phyloP scores from a whole-genome alignment of 2,113 vertebrate species.

The Triplophysa rosa region DNA sequence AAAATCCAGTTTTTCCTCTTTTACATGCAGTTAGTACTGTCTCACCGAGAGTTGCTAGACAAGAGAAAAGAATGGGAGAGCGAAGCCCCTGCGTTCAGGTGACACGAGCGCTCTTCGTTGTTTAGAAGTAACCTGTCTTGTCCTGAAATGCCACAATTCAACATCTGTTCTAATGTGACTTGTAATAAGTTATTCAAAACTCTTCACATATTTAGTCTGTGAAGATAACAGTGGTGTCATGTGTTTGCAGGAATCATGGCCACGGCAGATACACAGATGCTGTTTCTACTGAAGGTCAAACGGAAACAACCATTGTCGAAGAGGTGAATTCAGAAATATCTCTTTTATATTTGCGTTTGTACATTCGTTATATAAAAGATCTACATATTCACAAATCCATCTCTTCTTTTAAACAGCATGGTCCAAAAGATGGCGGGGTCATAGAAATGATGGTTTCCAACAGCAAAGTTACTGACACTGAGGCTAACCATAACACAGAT shows the following conservation, averaged over 20 bases:
- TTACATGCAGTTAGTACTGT: constrained; percentile 63
- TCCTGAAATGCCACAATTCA: no score
- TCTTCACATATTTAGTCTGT: neutral
- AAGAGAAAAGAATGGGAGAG: constrained; percentile 72
- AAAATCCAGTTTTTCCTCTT: constrained; percentile 16
- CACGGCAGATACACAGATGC: constrained; percentile 60
- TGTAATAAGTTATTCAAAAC: no score
- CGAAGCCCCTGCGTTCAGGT: constrained; percentile 71
- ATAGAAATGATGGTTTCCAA: constrained; percentile 55
- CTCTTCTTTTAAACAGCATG: constrained; percentile 36
- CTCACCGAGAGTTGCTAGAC: constrained; percentile 70
- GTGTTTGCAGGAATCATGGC: constrained; percentile 63
- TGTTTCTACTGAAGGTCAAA: constrained; percentile 40
- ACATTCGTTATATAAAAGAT: neutral
- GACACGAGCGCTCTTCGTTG: neutral
- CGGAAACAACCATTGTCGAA: constrained; percentile 45
- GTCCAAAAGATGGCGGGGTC: constrained; percentile 56
- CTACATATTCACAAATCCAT: neutral
- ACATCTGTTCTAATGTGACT: no score
- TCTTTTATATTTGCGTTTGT: neutral
- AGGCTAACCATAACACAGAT: constrained; percentile 45
- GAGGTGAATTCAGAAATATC: constrained; percentile 57
- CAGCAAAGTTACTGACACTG: constrained; percentile 35
- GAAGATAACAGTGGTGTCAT: neutral
- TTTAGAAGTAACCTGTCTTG: no score